Evolutionary conservation across 2,888 invertebrate species (phyloP).

Genomic region (Eurytoma adleriae): DNA sequence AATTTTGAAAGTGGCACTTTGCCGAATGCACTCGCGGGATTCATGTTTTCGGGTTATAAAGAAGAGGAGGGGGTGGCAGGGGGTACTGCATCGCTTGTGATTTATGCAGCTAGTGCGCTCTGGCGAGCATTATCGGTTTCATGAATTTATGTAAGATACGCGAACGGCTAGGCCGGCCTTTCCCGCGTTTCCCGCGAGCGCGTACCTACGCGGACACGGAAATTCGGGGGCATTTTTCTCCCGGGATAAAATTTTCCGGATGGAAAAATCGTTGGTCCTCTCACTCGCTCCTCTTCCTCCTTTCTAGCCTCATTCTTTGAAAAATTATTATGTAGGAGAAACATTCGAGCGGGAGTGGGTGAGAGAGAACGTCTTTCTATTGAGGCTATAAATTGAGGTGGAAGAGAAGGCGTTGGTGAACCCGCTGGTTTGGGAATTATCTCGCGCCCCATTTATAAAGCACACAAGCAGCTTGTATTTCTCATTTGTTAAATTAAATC

Average conservation of each 20-base stretch:
- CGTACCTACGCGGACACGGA: conserved; percentile 11
- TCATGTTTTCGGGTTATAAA: conserved; percentile 23
- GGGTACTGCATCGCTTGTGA: conserved; percentile 15
- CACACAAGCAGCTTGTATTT: too few relatives aligned
- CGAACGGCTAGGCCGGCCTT: not conserved
- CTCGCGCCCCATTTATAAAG: not conserved
- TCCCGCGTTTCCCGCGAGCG: not conserved
- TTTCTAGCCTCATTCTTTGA: conserved; percentile 27
- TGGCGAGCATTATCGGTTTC: conserved; percentile 55
- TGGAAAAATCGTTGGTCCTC: conserved; percentile 42
- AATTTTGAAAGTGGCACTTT: conserved; percentile 54
- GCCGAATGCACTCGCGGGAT: conserved; percentile 51
- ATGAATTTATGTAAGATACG: conserved; percentile 58
- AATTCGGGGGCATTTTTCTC: conserved; percentile 46
- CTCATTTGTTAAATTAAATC: too few relatives aligned
- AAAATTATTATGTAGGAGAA: conserved; percentile 44
- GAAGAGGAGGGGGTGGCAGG: not conserved
- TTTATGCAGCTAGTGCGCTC: conserved; percentile 56
- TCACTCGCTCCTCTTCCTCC: not conserved
- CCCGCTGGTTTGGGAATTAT: conserved; percentile 35
- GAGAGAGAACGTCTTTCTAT: conserved; percentile 26
- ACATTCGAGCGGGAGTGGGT: not conserved
- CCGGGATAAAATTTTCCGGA: conserved; percentile 49
- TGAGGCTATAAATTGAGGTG: not conserved
- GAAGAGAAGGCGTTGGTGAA: not conserved